Evolutionary conservation across 2,888 invertebrate genomes (phyloP).

Genomic region (Crossocerus cetratus): DNA sequence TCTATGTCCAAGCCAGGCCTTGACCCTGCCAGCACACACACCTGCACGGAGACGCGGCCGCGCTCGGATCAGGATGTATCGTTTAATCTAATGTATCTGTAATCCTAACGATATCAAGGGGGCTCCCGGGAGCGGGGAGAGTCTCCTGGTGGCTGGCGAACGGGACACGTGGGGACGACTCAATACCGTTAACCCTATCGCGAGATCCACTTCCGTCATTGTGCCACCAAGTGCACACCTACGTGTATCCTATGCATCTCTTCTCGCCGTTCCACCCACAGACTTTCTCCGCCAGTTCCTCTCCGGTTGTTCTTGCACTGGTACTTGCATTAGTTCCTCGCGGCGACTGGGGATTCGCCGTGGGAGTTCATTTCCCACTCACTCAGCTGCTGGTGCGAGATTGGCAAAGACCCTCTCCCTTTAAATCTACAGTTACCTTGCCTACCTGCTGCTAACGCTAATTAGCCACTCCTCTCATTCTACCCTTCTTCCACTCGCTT

Average conservation of each 20-base stretch:
- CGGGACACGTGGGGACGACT: conserved; percentile 60
- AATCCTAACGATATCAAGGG: background rate
- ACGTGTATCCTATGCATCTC: conserved; percentile 3
- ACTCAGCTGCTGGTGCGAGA: conserved; percentile 30
- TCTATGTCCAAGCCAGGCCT: conserved; percentile 4
- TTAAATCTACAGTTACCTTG: conserved; percentile 66
- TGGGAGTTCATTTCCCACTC: conserved; percentile 63
- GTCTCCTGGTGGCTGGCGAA: conserved; percentile 36
- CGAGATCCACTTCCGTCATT: conserved; percentile 64
- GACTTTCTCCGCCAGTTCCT: conserved; percentile 8
- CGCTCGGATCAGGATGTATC: background rate
- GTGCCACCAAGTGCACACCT: conserved; percentile 27
- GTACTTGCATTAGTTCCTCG: conserved; percentile 8
- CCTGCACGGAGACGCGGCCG: background rate
- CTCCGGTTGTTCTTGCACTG: background rate
- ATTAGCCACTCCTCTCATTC: conserved; percentile 57
- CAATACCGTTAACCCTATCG: conserved; percentile 67
- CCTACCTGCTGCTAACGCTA: conserved; percentile 59
- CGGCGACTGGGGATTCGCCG: conserved; percentile 18
- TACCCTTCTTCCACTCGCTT: conserved; percentile 40
- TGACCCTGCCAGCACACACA: conserved; percentile 46
- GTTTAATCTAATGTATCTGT: too few relatives aligned
- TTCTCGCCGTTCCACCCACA: conserved; percentile 28
- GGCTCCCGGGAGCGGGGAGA: conserved; percentile 20
- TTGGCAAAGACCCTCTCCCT: conserved; percentile 53